Base-by-base conservation (phyloP, 2,113 vertebrate genomes). In the Myxocyprinus asiaticus region DNA sequence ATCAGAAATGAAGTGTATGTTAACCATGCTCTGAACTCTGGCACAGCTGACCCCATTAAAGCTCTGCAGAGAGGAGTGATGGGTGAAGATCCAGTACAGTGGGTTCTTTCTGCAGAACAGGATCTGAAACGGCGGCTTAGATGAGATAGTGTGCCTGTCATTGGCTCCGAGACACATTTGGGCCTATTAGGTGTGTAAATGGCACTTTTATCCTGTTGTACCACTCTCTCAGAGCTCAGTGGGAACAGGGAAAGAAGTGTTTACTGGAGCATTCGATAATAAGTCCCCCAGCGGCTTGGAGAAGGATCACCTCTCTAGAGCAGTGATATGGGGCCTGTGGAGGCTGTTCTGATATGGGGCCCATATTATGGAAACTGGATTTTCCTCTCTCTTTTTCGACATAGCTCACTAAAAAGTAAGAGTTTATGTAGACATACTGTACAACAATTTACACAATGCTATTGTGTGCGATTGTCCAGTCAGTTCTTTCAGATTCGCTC, bases 31-130 rank as follows among this genome's bases (percentile, higher is more conserved):
- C 44, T 58, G 22, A 56, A 72, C 44, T 67, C 9, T 72, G 73
- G 3, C 22, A 33, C 22, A 75, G 53, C 74, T 59, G 59, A 71
- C 67, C 63, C 63, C 10, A 71, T 84, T 82, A 81, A 62, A 77
- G 74, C n/a, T 72, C 44, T 50, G 45, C 45, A 43, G n/a, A 15
- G 47, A 70, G 67, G 53, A 55, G 17, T 67, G 47, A 70, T 53
- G 53, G 67, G 33, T 56, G 17, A 72, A 50, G 77, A 68, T 72
- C 65, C 71, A 68, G 62, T 66, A 78, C 64, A 62, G 75, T 45
- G 48, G 58, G 45, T 58, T 22, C 67, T 66, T 71, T 71, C 67
- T 79, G 62, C 67, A 65, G 43, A 79, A 59, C 7, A 69, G 47
- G 50, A 33, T 63, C 73, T 69, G 48, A 51, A 10, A 17, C 22